Conservation (phyloP, 2,113 vertebrate species). For the Copsychus sechellarum region DNA sequence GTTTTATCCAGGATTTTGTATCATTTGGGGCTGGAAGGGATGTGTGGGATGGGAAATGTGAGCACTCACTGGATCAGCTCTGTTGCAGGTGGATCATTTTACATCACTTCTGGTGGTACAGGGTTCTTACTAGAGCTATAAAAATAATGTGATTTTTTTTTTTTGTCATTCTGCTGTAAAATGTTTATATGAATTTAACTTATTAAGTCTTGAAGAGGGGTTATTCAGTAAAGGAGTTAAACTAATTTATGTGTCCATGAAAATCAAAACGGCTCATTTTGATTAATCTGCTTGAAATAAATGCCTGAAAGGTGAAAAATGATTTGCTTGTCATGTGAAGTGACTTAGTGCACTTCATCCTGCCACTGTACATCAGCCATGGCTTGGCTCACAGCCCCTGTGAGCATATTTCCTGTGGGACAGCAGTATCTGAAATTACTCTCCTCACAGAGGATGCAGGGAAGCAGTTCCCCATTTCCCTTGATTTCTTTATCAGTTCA, state of each 20-base stretch:
- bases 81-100: background rate
- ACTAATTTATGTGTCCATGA: background rate
- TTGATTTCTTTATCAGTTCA: background rate
- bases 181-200: background rate
- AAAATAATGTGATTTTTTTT: background rate
- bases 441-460: background rate
- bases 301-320: background rate
- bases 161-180: background rate
- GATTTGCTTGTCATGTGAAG: background rate
- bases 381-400: background rate
- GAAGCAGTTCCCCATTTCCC: background rate
- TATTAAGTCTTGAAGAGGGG: background rate
- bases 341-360: background rate
- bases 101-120: background rate
- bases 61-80: background rate
- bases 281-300: conserved; percentile 17
- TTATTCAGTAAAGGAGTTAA: background rate
- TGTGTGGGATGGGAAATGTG: background rate
- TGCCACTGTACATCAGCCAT: background rate
- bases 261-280: background rate
- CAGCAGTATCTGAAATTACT: background rate
- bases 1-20: background rate
- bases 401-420: background rate
- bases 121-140: background rate
- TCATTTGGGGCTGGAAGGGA: background rate